Base-by-base conservation (phyloP, 2,888 invertebrate genomes). In the Proisotoma minuta region DNA sequence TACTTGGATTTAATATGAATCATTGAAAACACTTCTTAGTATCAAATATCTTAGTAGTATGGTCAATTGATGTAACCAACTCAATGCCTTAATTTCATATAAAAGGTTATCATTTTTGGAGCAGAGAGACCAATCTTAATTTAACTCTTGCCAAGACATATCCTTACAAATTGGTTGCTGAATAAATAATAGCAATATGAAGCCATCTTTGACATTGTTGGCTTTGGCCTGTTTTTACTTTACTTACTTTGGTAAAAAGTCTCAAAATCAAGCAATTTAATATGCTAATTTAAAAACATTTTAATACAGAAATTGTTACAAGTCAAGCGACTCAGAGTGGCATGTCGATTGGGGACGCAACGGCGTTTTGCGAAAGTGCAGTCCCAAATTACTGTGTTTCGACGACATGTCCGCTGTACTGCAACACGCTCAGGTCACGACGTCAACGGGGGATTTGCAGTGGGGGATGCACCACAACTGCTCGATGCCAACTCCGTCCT, bases 371-470 rank as follows among this genome's bases (percentile, higher is more conserved):
- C 24, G 66, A 66, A 27, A 1, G 3, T 15, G 62, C 61, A 10
- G 66, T 66, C 22, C 66, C 66, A 23, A 4, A 34, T 8, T 26
- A 63, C 48, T 66, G 66, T 48, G 48, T 57, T 23, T 10, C 59
- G 1, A 59, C 43, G n/a, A 66, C 66, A 18, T 66, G 66, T 34
- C 66, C 66, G 5, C 59, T 50, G 28, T 63, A 59, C 48, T 66
- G 66, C 27, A 57, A 61, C 43, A 39, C 66, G 18, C 53, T 66
- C 29, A 50, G 66, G 28, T 47, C 63, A 15, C 22, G 20, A 18
- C 22, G 59, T 5, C 47, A 49, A 10, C 60, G 60, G 57, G 24
- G 52, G 18, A 26, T 50, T 5, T 66, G 66, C 49, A 62, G 59
- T 4, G 20, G 39, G 1, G 61, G 63, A 18, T 66, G 66, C 50